Evolutionary conservation across 2,113 vertebrate species (phyloP).

Genomic region (Entomyzon cyanotis): DNA sequence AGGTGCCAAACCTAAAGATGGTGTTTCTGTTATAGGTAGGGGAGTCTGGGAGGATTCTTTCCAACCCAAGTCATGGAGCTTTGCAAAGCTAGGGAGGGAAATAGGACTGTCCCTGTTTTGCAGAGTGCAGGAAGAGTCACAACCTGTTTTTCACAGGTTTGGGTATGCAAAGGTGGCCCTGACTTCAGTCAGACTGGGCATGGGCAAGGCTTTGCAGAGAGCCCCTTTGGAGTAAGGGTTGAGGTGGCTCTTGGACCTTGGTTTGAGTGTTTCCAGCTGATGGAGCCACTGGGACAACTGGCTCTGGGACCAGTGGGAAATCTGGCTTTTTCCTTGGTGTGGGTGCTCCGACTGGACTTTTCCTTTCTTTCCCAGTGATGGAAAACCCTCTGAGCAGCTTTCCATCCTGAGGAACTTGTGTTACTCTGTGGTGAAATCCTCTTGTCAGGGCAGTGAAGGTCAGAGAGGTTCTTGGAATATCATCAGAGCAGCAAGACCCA

Average conservation of each 20-base stretch:
- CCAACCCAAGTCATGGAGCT: neutral
- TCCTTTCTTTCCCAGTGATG: neutral
- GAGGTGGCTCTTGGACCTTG: neutral
- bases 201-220: neutral
- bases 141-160: neutral
- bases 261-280: neutral
- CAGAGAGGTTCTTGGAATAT: neutral
- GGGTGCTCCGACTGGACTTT: neutral
- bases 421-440: neutral
- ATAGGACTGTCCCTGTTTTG: neutral
- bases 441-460: neutral
- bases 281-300: neutral
- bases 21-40: neutral
- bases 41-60: neutral
- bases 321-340: neutral
- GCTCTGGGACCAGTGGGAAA: accelerated
- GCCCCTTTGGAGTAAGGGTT: accelerated
- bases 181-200: neutral
- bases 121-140: neutral
- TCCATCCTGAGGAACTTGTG: accelerated
- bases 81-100: neutral
- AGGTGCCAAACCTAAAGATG: accelerated
- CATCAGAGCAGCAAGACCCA: neutral
- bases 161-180: neutral
- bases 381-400: neutral